Conservation (phyloP, 2,113 vertebrate species). For the Cervus canadensis region DNA sequence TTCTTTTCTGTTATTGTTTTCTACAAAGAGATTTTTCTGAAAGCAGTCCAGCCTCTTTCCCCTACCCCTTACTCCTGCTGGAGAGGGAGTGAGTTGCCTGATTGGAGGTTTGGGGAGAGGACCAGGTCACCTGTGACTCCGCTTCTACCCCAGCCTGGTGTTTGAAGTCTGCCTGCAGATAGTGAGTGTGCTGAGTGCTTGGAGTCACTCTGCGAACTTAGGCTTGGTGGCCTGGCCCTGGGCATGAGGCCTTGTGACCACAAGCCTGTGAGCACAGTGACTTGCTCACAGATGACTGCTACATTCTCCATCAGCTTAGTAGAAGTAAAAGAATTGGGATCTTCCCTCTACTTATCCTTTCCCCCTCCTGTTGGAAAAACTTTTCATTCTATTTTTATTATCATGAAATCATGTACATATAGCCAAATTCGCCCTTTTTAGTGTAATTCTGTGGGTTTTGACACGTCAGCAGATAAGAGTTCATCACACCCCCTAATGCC, state of each 20-base stretch:
- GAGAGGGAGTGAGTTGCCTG: neutral
- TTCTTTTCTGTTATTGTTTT: neutral
- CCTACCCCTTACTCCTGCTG: neutral
- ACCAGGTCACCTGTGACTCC: neutral
- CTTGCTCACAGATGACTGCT: neutral
- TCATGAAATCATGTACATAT: neutral
- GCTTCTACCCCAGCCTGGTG: neutral
- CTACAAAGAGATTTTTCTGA: neutral
- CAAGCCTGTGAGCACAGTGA: neutral
- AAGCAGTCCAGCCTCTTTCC: neutral
- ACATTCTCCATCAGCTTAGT: neutral
- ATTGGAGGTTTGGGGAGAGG: neutral
- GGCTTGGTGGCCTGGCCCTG: neutral
- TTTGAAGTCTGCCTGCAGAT: neutral
- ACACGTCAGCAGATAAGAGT: neutral
- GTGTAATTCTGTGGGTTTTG: neutral
- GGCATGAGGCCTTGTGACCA: neutral
- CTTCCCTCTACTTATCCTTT: neutral
- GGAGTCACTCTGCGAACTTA: neutral
- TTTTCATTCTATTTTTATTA: neutral
- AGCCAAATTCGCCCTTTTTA: neutral
- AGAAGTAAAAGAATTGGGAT: neutral
- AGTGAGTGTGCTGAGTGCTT: neutral
- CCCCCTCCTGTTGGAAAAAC: neutral
- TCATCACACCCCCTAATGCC: rapidly evolving